Percentiles rank a stretch among this genome's conserved stretches.
Evolutionary conservation across 2,888 invertebrate species (phyloP).

Genomic region (Oscheius sp.): DNA sequence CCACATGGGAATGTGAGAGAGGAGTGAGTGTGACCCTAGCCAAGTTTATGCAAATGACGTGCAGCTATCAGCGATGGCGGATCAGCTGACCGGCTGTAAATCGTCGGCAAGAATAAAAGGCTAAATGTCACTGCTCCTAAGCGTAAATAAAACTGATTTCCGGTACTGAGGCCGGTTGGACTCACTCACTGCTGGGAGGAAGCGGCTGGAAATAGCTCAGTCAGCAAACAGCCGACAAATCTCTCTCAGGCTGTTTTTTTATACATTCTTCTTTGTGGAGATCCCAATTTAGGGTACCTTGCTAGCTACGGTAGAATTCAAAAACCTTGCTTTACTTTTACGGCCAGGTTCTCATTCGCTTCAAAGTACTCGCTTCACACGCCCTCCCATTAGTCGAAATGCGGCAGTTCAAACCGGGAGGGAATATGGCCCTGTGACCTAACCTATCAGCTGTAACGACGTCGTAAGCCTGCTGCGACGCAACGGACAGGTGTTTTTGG

Average conservation of each 20-base stretch:
- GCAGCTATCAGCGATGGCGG: background rate
- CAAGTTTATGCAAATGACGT: slow-evolving; percentile 16
- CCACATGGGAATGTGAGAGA: slow-evolving; percentile 6
- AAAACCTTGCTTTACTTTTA: no score
- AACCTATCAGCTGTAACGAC: slow-evolving; percentile 9
- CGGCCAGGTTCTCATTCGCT: no score
- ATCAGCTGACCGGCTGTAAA: slow-evolving; percentile 13
- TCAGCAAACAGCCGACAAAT: background rate
- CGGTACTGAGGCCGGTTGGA: background rate
- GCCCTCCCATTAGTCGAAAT: no score
- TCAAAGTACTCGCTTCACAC: no score
- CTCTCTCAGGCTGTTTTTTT: background rate
- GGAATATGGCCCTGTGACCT: background rate
- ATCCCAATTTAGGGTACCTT: no score
- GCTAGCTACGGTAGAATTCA: no score
- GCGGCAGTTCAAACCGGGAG: background rate
- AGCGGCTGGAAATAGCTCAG: background rate
- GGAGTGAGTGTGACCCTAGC: background rate
- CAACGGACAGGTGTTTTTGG: slow-evolving; percentile 23
- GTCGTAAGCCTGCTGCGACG: slow-evolving; percentile 11
- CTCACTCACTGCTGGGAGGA: background rate
- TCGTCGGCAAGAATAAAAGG: slow-evolving; percentile 10
- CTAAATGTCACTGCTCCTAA: slow-evolving; percentile 7
- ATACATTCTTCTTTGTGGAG: background rate
- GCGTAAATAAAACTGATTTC: slow-evolving; percentile 14